These are phyloP conservation scores for Limnothrissa miodon DNA, from an alignment of 2,113 vertebrate genomes.

Conservation along the genomic window DNA sequence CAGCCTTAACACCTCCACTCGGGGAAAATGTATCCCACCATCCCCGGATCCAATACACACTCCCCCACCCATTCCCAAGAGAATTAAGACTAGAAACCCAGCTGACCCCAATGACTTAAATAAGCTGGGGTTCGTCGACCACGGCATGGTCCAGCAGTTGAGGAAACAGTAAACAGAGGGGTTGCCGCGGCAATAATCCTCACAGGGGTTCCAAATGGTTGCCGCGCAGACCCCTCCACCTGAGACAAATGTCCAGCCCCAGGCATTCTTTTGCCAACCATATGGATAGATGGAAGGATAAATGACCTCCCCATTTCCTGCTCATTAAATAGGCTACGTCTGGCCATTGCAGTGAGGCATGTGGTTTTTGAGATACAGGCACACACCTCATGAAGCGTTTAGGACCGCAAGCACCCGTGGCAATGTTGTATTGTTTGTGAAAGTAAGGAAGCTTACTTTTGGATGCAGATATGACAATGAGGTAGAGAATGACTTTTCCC, in stretches of 20 bases:
- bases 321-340: constrained; percentile 31
- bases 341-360: constrained; percentile 4
- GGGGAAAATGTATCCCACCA: constrained; percentile 32
- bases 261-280: constrained; percentile 19
- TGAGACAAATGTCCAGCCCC: constrained; percentile 42
- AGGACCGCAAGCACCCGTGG: neutral
- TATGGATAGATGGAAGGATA: constrained; percentile 30
- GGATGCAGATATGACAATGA: neutral
- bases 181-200: constrained; percentile 40
- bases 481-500: neutral
- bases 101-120: constrained; percentile 27
- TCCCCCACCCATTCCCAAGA: constrained; percentile 21
- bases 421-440: neutral
- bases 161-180: constrained; percentile 25
- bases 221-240: constrained; percentile 38
- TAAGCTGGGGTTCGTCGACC: constrained; percentile 35
- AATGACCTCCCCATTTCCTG: neutral
- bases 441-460: neutral
- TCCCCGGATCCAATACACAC: constrained; percentile 27
- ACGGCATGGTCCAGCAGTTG: constrained; percentile 25
- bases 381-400: neutral
- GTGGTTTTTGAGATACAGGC: neutral
- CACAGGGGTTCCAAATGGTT: constrained; percentile 37
- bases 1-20: constrained; percentile 39
- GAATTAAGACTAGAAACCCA: constrained; percentile 38